Evolutionary conservation across 2,888 invertebrate genomes (phyloP).

Genomic region (Callyntrura sp.): DNA sequence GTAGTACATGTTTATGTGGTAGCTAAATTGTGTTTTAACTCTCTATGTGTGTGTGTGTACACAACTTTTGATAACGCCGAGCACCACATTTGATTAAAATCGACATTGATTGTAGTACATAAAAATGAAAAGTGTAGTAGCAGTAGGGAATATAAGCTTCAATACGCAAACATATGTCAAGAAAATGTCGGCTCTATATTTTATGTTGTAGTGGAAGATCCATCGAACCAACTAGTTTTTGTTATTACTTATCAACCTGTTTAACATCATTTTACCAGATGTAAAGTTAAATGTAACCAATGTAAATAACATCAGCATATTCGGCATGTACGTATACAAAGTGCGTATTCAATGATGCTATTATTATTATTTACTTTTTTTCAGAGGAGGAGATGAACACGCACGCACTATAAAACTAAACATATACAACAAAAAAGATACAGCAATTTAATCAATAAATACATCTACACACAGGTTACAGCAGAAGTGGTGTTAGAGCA

Average conservation of each 20-base stretch:
- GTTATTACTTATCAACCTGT: neutral
- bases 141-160: too few species aligned
- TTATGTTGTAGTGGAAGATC: too few species aligned
- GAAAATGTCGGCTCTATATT: too few species aligned
- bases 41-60: too few species aligned
- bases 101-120: too few species aligned
- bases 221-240: neutral
- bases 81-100: too few species aligned
- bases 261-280: neutral
- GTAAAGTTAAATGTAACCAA: slow-evolving; percentile 11
- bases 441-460: slow-evolving; percentile 12
- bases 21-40: too few species aligned
- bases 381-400: neutral
- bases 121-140: too few species aligned
- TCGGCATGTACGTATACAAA: neutral
- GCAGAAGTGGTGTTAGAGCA: neutral
- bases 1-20: too few species aligned
- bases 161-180: too few species aligned
- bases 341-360: neutral
- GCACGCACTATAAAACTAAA: neutral
- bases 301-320: neutral
- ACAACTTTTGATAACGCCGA: too few species aligned
- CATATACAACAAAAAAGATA: too few species aligned
- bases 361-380: neutral
- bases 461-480: neutral